Conservation (phyloP, 2,113 vertebrate genomes). For the Rhombomys opimus region DNA sequence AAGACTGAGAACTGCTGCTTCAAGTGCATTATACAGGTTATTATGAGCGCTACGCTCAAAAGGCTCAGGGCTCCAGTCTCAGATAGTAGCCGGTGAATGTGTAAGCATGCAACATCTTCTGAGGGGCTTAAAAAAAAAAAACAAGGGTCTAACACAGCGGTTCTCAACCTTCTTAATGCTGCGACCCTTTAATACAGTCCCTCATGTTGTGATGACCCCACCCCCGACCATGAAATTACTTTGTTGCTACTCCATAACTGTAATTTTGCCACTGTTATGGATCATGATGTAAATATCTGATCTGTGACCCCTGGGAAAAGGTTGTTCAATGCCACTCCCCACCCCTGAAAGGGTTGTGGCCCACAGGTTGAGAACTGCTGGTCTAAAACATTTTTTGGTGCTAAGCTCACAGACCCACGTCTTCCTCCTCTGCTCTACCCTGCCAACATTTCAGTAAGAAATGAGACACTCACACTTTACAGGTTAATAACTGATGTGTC, state of each 20-base stretch:
- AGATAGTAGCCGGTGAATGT: neutral
- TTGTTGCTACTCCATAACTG: neutral
- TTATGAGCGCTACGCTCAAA: neutral
- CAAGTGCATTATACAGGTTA: constrained; percentile 13
- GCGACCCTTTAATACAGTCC: neutral
- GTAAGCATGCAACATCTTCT: neutral
- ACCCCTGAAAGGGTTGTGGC: neutral
- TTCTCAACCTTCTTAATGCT: neutral
- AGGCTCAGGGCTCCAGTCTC: neutral
- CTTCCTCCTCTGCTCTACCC: neutral
- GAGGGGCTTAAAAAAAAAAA: neutral
- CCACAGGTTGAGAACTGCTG: neutral
- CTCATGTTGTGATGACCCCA: neutral
- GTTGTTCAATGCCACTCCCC: neutral
- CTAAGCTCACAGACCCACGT: neutral
- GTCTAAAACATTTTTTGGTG: neutral
- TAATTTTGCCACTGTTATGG: neutral
- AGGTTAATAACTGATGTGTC: constrained; percentile 78
- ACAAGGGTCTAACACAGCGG: neutral
- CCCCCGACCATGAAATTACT: neutral
- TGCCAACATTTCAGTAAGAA: constrained; percentile 44
- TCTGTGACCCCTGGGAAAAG: neutral
- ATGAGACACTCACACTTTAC: constrained; percentile 63
- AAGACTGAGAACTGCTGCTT: neutral
- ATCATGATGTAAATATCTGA: neutral